These are phyloP conservation scores for Stomatorhinus ivindoensis DNA, from an alignment of 2,113 vertebrate genomes.

Conservation along the genomic window DNA sequence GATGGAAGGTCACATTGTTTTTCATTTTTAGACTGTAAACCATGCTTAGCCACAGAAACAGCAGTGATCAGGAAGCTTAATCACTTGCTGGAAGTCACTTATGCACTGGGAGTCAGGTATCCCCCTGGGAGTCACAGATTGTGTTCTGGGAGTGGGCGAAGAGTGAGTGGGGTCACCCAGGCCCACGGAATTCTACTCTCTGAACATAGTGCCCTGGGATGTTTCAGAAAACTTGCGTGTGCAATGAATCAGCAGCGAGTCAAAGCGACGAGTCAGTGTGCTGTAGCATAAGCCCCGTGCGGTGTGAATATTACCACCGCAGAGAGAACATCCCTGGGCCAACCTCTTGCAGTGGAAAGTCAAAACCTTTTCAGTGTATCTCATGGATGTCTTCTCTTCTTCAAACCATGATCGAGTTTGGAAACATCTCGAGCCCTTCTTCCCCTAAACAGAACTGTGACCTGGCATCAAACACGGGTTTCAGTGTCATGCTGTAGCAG, in stretches of 20 bases:
- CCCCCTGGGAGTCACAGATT: neutral
- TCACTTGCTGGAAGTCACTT: neutral
- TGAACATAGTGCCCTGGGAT: neutral
- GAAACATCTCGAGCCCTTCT: neutral
- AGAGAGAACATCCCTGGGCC: neutral
- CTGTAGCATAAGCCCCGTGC: neutral
- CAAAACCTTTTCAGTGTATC: neutral
- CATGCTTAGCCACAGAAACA: neutral
- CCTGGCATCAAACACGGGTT: neutral
- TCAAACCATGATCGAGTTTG: neutral
- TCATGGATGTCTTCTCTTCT: neutral
- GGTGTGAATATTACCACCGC: neutral
- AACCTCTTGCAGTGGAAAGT: neutral
- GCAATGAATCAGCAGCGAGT: neutral
- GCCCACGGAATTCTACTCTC: neutral
- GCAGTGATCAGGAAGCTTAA: neutral
- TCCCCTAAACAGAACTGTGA: neutral
- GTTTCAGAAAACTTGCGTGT: neutral
- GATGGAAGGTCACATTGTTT: neutral
- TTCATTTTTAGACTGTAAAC: neutral
- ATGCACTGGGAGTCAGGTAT: neutral
- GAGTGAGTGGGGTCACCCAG: neutral
- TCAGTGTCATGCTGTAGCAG: neutral
- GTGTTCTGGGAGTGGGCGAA: neutral
- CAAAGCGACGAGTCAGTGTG: neutral